These are phyloP conservation scores for Discoglossus pictus DNA, from an alignment of 2,797 vertebrate species.

Conservation along the genomic window DNA sequence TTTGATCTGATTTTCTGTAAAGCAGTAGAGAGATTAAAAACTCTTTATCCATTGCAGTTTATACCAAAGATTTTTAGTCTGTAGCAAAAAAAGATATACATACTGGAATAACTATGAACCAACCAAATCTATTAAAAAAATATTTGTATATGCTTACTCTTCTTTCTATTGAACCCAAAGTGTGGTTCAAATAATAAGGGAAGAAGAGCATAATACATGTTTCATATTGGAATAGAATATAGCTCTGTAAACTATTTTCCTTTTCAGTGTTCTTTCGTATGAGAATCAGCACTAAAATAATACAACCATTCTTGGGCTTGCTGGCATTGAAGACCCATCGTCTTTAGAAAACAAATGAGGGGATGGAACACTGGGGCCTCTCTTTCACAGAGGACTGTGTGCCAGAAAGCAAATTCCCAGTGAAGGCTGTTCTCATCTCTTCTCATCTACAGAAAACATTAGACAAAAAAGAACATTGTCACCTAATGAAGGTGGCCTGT, in stretches of 20 bases:
- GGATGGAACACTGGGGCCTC: slow-evolving; percentile 50
- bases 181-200: too few species aligned
- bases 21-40: too few species aligned
- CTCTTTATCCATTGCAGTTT: too few species aligned
- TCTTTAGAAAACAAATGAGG: slow-evolving; percentile 32
- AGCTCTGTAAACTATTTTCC: not conserved
- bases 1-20: too few species aligned
- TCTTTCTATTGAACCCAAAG: too few species aligned
- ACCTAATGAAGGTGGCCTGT: slow-evolving; percentile 10
- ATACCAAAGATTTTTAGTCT: too few species aligned
- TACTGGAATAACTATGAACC: too few species aligned
- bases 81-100: too few species aligned
- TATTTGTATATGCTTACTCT: slow-evolving; percentile 11
- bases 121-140: slow-evolving; percentile 20
- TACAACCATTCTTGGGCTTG: slow-evolving; percentile 42
- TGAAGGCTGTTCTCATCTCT: slow-evolving; percentile 45
- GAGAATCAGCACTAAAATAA: slow-evolving; percentile 37
- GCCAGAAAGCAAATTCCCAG: slow-evolving; percentile 40
- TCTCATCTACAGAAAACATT: slow-evolving; percentile 20
- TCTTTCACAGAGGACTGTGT: slow-evolving; percentile 33
- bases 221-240: too few species aligned
- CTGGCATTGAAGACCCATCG: slow-evolving; percentile 39
- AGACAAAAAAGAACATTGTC: slow-evolving; percentile 29
- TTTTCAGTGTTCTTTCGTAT: not conserved
- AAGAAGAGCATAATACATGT: too few species aligned